These are phyloP conservation scores for Scrobipalpa atriplicella DNA, from an alignment of 2,888 invertebrate genomes.

Conservation along the genomic window DNA sequence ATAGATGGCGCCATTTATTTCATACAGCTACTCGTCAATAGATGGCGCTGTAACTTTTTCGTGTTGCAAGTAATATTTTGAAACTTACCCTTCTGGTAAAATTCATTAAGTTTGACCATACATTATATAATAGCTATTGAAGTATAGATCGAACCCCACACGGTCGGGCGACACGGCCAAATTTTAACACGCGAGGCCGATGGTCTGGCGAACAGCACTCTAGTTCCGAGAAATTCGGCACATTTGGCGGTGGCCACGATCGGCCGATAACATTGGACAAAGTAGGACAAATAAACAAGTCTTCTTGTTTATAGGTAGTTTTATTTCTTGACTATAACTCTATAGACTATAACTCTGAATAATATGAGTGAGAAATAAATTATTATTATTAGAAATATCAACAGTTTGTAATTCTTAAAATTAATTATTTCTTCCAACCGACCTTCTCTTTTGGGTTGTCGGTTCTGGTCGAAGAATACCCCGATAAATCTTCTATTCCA, in stretches of 20 bases:
- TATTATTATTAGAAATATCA: too few species aligned
- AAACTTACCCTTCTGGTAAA: too few species aligned
- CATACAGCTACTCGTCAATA: background rate
- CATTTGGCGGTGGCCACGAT: constrained; percentile 29
- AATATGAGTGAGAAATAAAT: too few species aligned
- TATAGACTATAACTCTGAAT: too few species aligned
- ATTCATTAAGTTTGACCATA: too few species aligned
- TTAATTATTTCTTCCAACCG: too few species aligned
- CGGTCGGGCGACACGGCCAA: constrained; percentile 22
- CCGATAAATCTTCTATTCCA: too few species aligned
- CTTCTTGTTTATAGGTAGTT: background rate
- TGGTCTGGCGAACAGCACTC: constrained; percentile 31
- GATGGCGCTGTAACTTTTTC: background rate
- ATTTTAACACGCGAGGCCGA: constrained; percentile 31
- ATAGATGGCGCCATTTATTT: constrained; percentile 9
- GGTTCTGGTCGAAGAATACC: too few species aligned
- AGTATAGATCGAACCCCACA: background rate
- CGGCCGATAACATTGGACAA: constrained; percentile 3
- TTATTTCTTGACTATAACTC: background rate
- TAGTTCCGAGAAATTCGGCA: constrained; percentile 36
- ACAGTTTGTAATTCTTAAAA: too few species aligned
- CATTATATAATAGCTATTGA: background rate
- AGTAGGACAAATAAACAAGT: constrained; percentile 14
- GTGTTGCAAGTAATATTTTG: too few species aligned
- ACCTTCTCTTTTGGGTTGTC: too few species aligned